Evolutionary conservation across 2,888 invertebrate species (phyloP), one percentile per base, ranked within the genome.

Genomic region (Steinernema hermaphroditum): DNA sequence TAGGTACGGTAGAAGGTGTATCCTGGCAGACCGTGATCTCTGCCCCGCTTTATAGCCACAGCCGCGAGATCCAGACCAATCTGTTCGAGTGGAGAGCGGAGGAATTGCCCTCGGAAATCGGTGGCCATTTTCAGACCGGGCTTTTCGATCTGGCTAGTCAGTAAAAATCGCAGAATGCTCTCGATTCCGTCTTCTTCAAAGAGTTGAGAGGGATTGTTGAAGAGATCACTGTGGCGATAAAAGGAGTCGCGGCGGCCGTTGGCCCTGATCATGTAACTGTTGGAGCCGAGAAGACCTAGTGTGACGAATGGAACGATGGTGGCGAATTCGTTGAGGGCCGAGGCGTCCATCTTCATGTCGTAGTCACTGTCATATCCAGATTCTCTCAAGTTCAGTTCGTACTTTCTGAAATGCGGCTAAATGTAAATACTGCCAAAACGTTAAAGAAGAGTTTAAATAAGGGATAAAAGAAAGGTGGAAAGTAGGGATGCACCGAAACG

Each of bases 351-450:
- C 0, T 87, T 74, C 79, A 90, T 88, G 85, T 92, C 90, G 86
- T 93, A 93, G 16, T 85, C 84, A 8, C 84, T 79, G 75, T 83
- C 83, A 74, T 79, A 84, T n/a, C 85, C 86, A 68, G 78, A 72
- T 0, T 92, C 91, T 80, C 92, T 87, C 4, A 95, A 89, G 79
- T 93, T 93, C 70, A 96, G 88, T 50, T 75, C 32, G 44, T 73
- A 75, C 22, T 72, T 69, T 12, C 74, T 74, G 32, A 24, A 74
- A 72, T 50, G 43, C 1, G 2, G n/a, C 69, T 24, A 46, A 69
- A 43, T 34, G 14, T 8, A 41, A 69, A 69, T 12, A 22, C 22
- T 24, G 46, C 46, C 22, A 14, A 62, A 19, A 57, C 34, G 12
- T 19, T 54, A 19, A n/a, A n/a, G n/a, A n/a, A n/a, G n/a, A n/a